Evolutionary conservation across 30 jellyfish, hydroid and myxozoan genomes (phyloP), one percentile per base, ranked within the genome.

Genomic region (Pelagia noctiluca): DNA sequence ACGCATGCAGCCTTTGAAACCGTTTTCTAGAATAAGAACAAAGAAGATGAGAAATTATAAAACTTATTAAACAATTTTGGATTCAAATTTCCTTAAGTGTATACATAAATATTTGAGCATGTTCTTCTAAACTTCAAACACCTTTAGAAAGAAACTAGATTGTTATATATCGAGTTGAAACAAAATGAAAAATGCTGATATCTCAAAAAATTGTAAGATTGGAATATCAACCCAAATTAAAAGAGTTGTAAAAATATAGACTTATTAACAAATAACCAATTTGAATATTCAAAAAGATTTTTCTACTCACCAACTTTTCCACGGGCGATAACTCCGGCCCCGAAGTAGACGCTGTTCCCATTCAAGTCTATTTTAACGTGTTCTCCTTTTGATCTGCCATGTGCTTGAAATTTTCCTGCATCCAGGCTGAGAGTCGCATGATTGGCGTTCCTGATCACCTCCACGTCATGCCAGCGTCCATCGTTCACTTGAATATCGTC

Each of bases 1-100:
- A 31, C 95, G 89, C 69, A 95, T 53, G 70, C 99, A 95, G 18
- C 99, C 99, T 10, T 66, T 66, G 90, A 95, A 95, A 22, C 97
- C 99, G 62, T 87, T 74, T 30, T 76, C 88, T 74, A 67, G 23
- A 25, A 49, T 21, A 75, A 22, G 57, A 25, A 38, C 65, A 54
- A 23, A 11, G 10, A 13, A 34, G 21, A 2, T 33, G 5, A 38
- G 12, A 24, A n/a, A n/a, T n/a, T n/a, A n/a, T n/a, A n/a, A n/a
- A n/a, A n/a, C n/a, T n/a, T n/a, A n/a, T n/a, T n/a, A n/a, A n/a
- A n/a, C n/a, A n/a, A n/a, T n/a, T n/a, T n/a, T n/a, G n/a, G n/a
- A n/a, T n/a, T n/a, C n/a, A n/a, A n/a, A n/a, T n/a, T n/a, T n/a
- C n/a, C n/a, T n/a, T n/a, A n/a, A n/a, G n/a, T n/a, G n/a, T n/a